These are phyloP conservation scores for Cyprinus carpio DNA, from an alignment of 2,113 vertebrate genomes.

Conservation along the genomic window DNA sequence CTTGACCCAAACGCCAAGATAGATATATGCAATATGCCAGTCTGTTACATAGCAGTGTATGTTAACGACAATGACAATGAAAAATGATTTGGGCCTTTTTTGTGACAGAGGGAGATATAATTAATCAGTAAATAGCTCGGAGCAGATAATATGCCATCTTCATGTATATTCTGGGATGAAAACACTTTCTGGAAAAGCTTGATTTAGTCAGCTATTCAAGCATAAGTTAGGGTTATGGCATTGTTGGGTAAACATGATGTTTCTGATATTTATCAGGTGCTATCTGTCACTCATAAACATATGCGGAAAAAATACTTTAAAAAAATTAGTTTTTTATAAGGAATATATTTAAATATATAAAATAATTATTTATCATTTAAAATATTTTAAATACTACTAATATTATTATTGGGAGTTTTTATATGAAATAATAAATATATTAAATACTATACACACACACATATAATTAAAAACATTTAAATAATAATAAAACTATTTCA, in stretches of 20 bases:
- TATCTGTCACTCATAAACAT: background rate
- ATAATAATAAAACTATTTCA: too few species aligned
- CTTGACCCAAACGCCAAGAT: background rate
- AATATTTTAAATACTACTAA: too few species aligned
- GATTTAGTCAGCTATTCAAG: background rate
- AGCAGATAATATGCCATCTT: background rate
- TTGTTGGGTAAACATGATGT: background rate
- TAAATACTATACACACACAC: too few species aligned
- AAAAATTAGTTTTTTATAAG: too few species aligned
- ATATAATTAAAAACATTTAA: too few species aligned
- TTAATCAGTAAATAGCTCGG: conserved; percentile 33
- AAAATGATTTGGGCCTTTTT: background rate
- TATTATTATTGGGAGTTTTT: too few species aligned
- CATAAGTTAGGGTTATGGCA: background rate
- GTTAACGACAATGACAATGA: background rate
- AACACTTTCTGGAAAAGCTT: background rate
- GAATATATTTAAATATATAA: too few species aligned
- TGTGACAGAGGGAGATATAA: conserved; percentile 25
- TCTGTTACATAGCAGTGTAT: background rate
- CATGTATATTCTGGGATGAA: background rate
- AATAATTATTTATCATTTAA: too few species aligned
- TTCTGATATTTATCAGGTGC: background rate
- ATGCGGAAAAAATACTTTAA: too few species aligned
- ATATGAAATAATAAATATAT: too few species aligned
- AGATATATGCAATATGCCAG: background rate